Evolutionary conservation across 2,888 invertebrate species (phyloP), one percentile per base, ranked within the genome.

Genomic region (Trissolcus japonicus): DNA sequence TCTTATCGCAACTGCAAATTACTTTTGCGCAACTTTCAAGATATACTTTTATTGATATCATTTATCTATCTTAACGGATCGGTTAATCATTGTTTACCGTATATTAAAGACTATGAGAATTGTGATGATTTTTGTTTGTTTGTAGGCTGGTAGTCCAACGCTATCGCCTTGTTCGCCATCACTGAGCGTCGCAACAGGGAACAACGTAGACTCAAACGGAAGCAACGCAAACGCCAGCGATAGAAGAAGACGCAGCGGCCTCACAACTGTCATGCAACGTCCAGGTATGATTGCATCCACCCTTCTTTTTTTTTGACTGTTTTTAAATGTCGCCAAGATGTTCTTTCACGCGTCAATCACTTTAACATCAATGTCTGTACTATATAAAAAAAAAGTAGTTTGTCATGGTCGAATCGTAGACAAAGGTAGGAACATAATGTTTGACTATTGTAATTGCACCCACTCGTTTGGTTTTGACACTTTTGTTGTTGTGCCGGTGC

Each of bases 181-280:
- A n/a, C 79, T 88, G 68, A 87, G 80, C 55, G 86, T 87, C n/a
- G 83, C 82, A 11, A 68, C 73, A 72, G 81, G 72, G 59, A 86
- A 85, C 55, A 87, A 81, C 60, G 87, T 86, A n/a, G 86, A 86
- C 16, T 83, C 86, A 16, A 86, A 84, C 65, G 88, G 88, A 63
- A 91, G 92, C 2, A 91, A 91, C 0, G 90, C 91, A 0, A 91
- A 91, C 0, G 87, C 91, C 0, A 92, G 91, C 74, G 92, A 93
- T 80, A 91, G 95, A 80, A 94, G 95, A 51, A 91, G 96, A 80
- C 91, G 96, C 69, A 95, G 95, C 4, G 96, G 97, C 80, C 91
- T 97, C 11, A 91, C 95, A 35, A 95, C 96, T 0, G 97, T 96
- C 25, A 95, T 95, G 83, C 96, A 96, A 87, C 90, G 96, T 79